A percentile compares a stretch with the other conserved stretches of the same genome.
Conservation (phyloP, 2,113 vertebrate species). For the Daboia siamensis region DNA sequence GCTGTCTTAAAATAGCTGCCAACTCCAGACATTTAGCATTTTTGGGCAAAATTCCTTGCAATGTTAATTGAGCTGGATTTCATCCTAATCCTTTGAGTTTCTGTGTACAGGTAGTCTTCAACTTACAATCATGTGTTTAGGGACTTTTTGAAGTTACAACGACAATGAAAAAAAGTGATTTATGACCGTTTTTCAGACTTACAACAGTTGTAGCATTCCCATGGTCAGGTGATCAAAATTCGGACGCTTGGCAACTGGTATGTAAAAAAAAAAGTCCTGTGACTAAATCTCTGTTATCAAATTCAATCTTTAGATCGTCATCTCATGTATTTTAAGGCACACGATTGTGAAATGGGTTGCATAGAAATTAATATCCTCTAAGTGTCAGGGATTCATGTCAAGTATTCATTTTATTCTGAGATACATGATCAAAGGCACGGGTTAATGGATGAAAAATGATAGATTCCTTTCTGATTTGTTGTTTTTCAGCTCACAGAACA, state of each 20-base stretch:
- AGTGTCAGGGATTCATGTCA: slow-evolving; percentile 8
- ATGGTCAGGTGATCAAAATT: not conserved
- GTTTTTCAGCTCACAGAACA: not conserved
- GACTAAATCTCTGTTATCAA: not conserved
- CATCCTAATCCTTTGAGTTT: not conserved
- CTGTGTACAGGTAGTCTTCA: not conserved
- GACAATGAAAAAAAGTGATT: not conserved
- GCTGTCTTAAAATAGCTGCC: not conserved
- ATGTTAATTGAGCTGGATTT: slow-evolving; percentile 10
- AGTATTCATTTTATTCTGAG: slow-evolving; percentile 1
- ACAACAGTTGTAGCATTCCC: not conserved
- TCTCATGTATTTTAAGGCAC: not conserved
- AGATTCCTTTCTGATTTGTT: not conserved
- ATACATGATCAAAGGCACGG: slow-evolving; percentile 1
- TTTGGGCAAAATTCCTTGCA: not conserved
- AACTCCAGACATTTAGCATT: not conserved
- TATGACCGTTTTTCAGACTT: not conserved
- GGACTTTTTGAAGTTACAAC: not conserved
- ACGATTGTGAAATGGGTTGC: not conserved
- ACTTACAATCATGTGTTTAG: not conserved
- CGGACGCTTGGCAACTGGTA: not conserved
- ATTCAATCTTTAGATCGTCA: not conserved
- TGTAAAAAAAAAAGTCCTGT: not conserved
- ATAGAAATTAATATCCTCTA: slow-evolving; percentile 1
- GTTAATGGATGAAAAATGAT: not conserved